These are phyloP conservation scores for Ooceraea biroi DNA, from an alignment of 1,140 invertebrate species.

Conservation along the genomic window DNA sequence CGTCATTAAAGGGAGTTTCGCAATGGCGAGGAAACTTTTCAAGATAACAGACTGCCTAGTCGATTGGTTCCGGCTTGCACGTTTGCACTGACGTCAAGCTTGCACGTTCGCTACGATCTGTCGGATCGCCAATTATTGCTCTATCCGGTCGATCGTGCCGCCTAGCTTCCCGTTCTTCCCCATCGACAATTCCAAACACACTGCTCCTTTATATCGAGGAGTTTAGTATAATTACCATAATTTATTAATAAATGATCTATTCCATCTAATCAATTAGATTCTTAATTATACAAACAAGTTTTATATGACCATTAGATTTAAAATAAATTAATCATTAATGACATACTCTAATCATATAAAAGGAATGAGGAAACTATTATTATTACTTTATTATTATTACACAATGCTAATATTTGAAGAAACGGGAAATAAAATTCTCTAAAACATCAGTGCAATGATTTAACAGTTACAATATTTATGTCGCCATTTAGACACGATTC, in stretches of 20 bases:
- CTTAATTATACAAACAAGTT: not conserved
- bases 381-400: too few species aligned
- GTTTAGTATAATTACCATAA: not conserved
- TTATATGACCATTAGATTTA: not conserved
- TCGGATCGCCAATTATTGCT: slow-evolving; percentile 77
- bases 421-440: too few species aligned
- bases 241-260: not conserved
- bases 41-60: not conserved
- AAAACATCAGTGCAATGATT: too few species aligned
- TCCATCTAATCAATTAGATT: not conserved
- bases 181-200: not conserved
- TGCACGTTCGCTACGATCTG: slow-evolving; percentile 57
- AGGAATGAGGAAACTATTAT: too few species aligned
- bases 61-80: slow-evolving; percentile 30
- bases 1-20: not conserved
- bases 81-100: slow-evolving; percentile 66
- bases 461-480: too few species aligned
- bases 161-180: slow-evolving; percentile 50
- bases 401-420: too few species aligned
- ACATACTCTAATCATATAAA: too few species aligned
- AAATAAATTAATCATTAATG: not conserved
- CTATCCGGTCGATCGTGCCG: slow-evolving; percentile 74
- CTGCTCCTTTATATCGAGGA: not conserved
- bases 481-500: too few species aligned
- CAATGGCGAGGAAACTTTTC: not conserved